These are phyloP conservation scores for Myiozetetes cayanensis DNA, from an alignment of 2,113 vertebrate genomes.

Conservation along the genomic window DNA sequence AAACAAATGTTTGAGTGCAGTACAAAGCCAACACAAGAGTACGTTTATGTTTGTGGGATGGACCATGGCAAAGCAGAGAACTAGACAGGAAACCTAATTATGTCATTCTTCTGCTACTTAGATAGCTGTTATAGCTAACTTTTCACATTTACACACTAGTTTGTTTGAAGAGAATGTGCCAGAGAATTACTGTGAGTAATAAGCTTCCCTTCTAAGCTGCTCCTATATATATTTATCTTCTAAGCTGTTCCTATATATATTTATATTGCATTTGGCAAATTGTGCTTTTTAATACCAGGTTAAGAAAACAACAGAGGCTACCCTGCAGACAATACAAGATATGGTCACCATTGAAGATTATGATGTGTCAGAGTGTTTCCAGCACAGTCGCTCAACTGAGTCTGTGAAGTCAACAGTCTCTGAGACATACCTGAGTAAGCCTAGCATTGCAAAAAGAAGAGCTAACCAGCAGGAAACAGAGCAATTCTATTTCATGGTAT, in stretches of 20 bases:
- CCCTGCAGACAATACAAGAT: slow-evolving; percentile 95
- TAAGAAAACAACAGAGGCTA: slow-evolving; percentile 97
- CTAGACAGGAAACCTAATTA: neutral
- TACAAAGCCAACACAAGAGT: neutral
- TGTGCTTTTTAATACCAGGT: slow-evolving; percentile 75
- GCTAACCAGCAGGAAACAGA: slow-evolving; percentile 98
- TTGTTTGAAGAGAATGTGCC: neutral
- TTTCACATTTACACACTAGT: neutral
- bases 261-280: neutral
- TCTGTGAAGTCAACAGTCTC: slow-evolving; percentile 96
- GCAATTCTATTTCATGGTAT: slow-evolving; percentile 98
- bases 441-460: slow-evolving; percentile 95
- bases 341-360: slow-evolving; percentile 99
- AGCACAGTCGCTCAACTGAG: slow-evolving; percentile 96
- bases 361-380: slow-evolving; percentile 97
- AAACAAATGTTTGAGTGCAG: neutral
- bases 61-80: neutral
- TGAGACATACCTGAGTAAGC: slow-evolving; percentile 96
- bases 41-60: neutral
- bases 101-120: neutral
- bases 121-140: neutral
- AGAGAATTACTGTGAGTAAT: neutral
- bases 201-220: neutral
- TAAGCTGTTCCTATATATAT: neutral
- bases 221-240: neutral